phyloP scores from a whole-genome alignment of 2,113 vertebrate species.

The Pterocles burchelli region DNA sequence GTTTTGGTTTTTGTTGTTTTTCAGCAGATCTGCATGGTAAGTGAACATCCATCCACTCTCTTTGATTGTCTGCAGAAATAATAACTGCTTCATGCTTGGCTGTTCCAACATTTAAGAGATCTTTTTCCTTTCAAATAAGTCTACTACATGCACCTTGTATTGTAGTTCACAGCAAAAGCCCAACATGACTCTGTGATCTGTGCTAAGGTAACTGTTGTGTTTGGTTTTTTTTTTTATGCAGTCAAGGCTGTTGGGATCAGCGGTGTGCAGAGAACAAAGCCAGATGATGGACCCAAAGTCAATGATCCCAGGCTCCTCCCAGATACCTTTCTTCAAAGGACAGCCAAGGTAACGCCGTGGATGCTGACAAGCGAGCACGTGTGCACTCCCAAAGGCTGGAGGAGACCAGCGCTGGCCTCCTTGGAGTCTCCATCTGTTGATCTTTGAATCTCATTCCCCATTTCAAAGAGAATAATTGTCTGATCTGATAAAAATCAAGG shows the following conservation, averaged over 20 bases:
- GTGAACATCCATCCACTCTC: constrained; percentile 19
- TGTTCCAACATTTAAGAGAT: neutral
- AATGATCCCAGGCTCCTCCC: constrained; percentile 59
- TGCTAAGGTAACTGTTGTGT: neutral
- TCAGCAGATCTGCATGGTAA: constrained; percentile 49
- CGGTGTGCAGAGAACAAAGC: constrained; percentile 1
- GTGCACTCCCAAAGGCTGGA: neutral
- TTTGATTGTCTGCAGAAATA: neutral
- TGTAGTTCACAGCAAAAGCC: neutral
- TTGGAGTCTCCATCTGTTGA: neutral
- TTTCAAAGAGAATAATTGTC: constrained; percentile 29
- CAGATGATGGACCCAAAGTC: constrained; percentile 33
- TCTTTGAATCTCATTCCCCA: neutral
- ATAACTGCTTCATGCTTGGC: neutral
- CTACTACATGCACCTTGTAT: neutral
- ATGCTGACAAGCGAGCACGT: rapidly evolving
- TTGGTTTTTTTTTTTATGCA: neutral
- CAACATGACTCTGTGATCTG: neutral
- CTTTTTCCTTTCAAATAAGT: neutral
- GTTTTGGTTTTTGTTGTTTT: constrained; percentile 56
- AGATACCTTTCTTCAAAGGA: constrained; percentile 84
- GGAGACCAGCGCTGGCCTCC: neutral
- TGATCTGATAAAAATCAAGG: constrained; percentile 6
- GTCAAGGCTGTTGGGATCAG: constrained; percentile 1
- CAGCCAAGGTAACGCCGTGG: constrained; percentile 83